Base-by-base conservation (phyloP, 2,888 invertebrate species). In the Calliphora vomitoria region DNA sequence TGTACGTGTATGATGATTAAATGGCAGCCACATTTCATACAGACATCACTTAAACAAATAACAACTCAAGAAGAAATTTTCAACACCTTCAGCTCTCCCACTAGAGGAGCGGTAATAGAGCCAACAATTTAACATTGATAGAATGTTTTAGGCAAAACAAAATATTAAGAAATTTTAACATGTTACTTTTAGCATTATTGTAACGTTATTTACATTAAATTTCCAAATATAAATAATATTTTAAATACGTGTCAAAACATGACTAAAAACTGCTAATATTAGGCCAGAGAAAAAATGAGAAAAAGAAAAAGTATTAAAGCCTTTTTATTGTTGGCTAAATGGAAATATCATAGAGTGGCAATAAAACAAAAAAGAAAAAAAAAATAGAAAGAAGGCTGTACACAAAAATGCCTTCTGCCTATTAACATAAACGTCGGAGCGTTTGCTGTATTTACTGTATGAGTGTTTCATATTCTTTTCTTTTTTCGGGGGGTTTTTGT, bases 211-310 rank as follows among this genome's bases (percentile, higher is more conserved):
- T 55, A 35, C 47, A 47, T 74, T 55, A 64, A 55, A 41, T 41
- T 58, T 55, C 13, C 15, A 69, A 31, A 20, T 11, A 81, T 84
- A 84, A 87, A 84, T 71, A 84, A 64, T 81, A 71, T n/a, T 50
- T 66, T 79, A 75, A 82, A 75, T 38, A 87, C 85, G 87, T 87
- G 85, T 87, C 87, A 85, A 82, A 85, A 79, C 78, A 82, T 84
- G 84, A 60, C 81, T 87, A 74, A 74, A 79, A 82, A 75, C 64
- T 87, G 82, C 50, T 79, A 82, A 85, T 78, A 55, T 69, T 69
- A 78, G 44, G 75, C 80, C 53, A 55, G 47, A 69, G 74, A 62
- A 74, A n/a, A n/a, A 13, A 41, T 15, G 6, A 76, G 38, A 4
- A 25, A 47, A 68, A 75, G 72, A 18, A 58, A n/a, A 66, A 53